Base-by-base conservation (phyloP, 2,113 vertebrate genomes). In the Ceyx cyanopectus region DNA sequence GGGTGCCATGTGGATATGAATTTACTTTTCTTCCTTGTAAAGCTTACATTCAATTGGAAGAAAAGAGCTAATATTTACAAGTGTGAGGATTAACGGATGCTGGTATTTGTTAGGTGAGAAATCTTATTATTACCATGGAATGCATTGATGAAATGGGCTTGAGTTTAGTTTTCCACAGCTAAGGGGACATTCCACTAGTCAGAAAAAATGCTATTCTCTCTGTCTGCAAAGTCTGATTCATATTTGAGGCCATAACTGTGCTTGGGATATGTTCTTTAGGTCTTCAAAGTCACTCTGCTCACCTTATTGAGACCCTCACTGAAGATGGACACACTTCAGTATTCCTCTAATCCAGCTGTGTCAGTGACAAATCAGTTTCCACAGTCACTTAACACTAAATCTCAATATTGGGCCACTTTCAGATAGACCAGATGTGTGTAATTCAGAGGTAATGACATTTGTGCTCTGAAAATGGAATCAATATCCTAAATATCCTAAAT, bases 41-140 rank as follows among this genome's bases (percentile, higher is more conserved):
- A 93, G 67, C 72, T 87, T 74, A 45, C 72, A 90, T 85, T 91
- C 46, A 93, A 48, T 57, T 58, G 80, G 53, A 60, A 83, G 82
- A 73, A 91, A 92, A 94, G 62, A 89, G 46, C 89, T 95, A 93
- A 95, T 93, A 94, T 94, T 94, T 93, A 91, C 93, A 76, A 43
- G 78, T 69, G 70, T 82, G 84, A 89, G 78, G 81, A 92, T 95
- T 93, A 94, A 89, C 63, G 2, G 23, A 30, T n/a, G 78, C 73
- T 58, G 46, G 62, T 45, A 76, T 93, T 82, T 82, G 66, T 45
- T 41, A 94, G 79, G 45, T 61, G 63, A 90, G 48, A 93, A 95
- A 87, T 94, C 50, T 89, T 91, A 85, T 86, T 88, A 70, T 92
- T 92, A 30, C 76, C 1, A 1, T 37, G 51, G 80, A 93, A 88